Evolutionary conservation across 2,888 invertebrate genomes (phyloP), one percentile per base, ranked within the genome.

Genomic region (Leptopilina myrica): DNA sequence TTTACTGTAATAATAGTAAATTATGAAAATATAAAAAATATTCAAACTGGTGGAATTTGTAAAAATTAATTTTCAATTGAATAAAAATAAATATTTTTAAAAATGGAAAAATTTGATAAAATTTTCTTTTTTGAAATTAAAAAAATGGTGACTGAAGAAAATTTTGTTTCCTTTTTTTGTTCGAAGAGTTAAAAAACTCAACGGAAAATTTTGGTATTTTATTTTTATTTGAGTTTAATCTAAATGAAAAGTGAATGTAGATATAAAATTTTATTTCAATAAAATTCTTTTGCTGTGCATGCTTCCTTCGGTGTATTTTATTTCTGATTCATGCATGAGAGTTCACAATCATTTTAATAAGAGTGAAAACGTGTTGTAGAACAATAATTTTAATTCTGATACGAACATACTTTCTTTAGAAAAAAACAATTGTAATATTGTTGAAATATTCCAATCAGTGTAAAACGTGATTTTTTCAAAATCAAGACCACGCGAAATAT

Each of bases 281-380:
- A 33, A 9, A 62, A 62, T 89, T 89, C 86, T 83, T 79, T 78
- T 81, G 79, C 81, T 78, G 80, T 76, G 80, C 64, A 62, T 66
- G 78, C 79, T 82, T 82, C 76, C 83, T 81, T 82, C 77, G 78
- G 81, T 77, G 77, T 43, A 78, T 73, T 49, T 77, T 43, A 64
- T 65, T 78, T 76, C 78, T 59, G 59, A 77, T 77, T 75, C 15
- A 65, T 64, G 26, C 64, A 53, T 33, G 49, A 69, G 20, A n/a
- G 73, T 62, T 8, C 20, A 62, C 62, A 62, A 66, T 66, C 11
- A 53, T 56, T 53, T 56, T 73, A 49, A 56, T 56, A 33, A 73
- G 73, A 73, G 56, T 73, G 56, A 73, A 73, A 73, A 69, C 14
- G 49, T 49, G 49, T 49, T 33, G n/a, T 14, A n/a, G 8, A 73